A percentile compares a stretch with the other conserved stretches of the same genome.
These are phyloP conservation scores for Bradynema listronoti DNA, from an alignment of 1,140 invertebrate genomes.

Conservation along the genomic window DNA sequence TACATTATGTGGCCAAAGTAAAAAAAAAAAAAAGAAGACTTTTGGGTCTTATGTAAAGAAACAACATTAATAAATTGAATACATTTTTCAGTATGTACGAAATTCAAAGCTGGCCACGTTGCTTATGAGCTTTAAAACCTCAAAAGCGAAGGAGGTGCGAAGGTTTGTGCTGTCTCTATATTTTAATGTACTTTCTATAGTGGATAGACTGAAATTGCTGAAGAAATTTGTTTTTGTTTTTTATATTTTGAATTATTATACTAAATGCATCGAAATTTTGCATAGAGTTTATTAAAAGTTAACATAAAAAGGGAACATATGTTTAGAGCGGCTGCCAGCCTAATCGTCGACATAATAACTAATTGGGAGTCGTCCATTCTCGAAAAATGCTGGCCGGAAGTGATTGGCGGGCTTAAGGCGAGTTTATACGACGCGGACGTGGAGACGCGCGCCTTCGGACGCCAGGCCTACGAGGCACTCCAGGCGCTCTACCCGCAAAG, in stretches of 20 bases:
- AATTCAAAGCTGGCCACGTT: slow-evolving; percentile 68
- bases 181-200: too few species aligned
- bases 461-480: slow-evolving; percentile 77
- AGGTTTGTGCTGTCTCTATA: too few species aligned
- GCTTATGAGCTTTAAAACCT: slow-evolving; percentile 70
- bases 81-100: slow-evolving; percentile 4
- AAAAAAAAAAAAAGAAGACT: too few species aligned
- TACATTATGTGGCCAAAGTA: slow-evolving; percentile 77
- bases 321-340: too few species aligned
- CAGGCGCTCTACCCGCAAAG: slow-evolving; percentile 80
- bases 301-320: too few species aligned
- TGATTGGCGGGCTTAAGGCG: slow-evolving; percentile 78
- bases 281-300: too few species aligned
- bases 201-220: too few species aligned
- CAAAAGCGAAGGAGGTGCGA: slow-evolving; percentile 86
- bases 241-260: not conserved
- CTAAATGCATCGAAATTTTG: too few species aligned
- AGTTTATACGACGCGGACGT: slow-evolving; percentile 84
- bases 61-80: not conserved
- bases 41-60: not conserved
- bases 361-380: slow-evolving; percentile 75
- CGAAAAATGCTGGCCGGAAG: slow-evolving; percentile 71
- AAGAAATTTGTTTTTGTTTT: not conserved
- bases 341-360: slow-evolving; percentile 73
- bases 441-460: slow-evolving; percentile 67